These are phyloP conservation scores for Falco naumanni DNA, from an alignment of 2,797 vertebrate genomes.

Conservation along the genomic window DNA sequence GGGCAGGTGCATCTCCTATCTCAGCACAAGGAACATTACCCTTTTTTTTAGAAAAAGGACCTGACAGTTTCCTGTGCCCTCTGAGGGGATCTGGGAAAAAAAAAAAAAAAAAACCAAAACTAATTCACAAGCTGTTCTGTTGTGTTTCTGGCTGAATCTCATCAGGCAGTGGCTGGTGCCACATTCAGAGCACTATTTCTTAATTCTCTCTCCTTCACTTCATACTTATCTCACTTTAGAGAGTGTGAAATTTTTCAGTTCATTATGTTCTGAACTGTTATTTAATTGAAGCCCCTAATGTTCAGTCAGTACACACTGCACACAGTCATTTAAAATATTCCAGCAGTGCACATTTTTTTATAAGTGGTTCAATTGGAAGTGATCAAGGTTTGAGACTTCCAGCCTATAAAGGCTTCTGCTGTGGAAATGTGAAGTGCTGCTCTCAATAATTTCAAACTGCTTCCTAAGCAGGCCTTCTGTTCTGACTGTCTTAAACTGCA, in stretches of 20 bases:
- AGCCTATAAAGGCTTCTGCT: conserved; percentile 64
- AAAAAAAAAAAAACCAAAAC: neutral
- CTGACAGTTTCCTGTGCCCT: neutral
- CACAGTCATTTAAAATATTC: conserved; percentile 73
- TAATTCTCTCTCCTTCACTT: conserved; percentile 59
- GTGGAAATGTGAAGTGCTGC: conserved; percentile 66
- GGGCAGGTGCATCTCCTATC: neutral
- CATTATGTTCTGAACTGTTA: conserved; percentile 73
- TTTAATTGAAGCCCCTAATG: conserved; percentile 71
- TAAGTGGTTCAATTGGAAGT: conserved; percentile 67
- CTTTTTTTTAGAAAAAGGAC: neutral
- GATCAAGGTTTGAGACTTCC: conserved; percentile 69
- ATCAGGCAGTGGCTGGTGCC: conserved; percentile 34
- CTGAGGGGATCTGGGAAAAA: neutral
- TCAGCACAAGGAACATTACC: neutral
- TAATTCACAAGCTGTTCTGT: conserved; percentile 12
- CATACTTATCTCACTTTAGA: conserved; percentile 68
- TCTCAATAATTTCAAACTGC: conserved; percentile 64
- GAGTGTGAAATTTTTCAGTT: conserved; percentile 75
- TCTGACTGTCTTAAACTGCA: conserved; percentile 25
- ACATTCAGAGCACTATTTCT: conserved; percentile 47
- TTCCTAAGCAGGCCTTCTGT: conserved; percentile 56
- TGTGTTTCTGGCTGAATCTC: conserved; percentile 33
- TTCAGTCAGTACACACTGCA: conserved; percentile 66
- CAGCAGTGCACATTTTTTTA: conserved; percentile 69